Conservation (phyloP, 2,113 vertebrate species). For the Stigmatopora nigra region DNA sequence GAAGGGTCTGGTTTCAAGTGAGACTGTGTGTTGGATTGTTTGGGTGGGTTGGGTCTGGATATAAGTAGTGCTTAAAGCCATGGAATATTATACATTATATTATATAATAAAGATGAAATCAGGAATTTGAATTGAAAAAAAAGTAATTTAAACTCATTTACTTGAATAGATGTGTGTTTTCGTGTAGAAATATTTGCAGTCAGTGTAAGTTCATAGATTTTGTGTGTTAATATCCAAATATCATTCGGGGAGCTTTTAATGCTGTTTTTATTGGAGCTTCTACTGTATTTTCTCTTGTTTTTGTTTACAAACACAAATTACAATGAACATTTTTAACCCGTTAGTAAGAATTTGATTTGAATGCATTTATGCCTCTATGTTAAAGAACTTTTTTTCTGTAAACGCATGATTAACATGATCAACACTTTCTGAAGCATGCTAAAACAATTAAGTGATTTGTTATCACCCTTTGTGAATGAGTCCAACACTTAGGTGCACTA, state of each 20-base stretch:
- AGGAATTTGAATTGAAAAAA: background rate
- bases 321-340: background rate
- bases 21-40: slow-evolving; percentile 19
- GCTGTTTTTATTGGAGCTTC: background rate
- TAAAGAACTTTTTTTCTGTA: background rate
- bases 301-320: too few species aligned
- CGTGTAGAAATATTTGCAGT: slow-evolving; percentile 6
- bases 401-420: background rate
- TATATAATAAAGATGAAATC: slow-evolving; percentile 2
- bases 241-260: background rate
- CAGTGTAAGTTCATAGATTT: slow-evolving; percentile 12
- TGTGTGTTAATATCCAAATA: slow-evolving; percentile 15
- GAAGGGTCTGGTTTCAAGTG: slow-evolving; percentile 25
- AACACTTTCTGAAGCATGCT: background rate
- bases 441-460: background rate
- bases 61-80: slow-evolving; percentile 22
- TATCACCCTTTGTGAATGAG: background rate
- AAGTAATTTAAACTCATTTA: background rate
- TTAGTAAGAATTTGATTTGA: background rate
- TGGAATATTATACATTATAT: too few species aligned
- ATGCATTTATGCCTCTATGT: background rate
- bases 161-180: slow-evolving; percentile 1
- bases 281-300: background rate
- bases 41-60: slow-evolving; percentile 9
- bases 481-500: background rate